These are phyloP conservation scores for Bubo blakistoni DNA, from an alignment of 2,113 vertebrate species.

Conservation along the genomic window DNA sequence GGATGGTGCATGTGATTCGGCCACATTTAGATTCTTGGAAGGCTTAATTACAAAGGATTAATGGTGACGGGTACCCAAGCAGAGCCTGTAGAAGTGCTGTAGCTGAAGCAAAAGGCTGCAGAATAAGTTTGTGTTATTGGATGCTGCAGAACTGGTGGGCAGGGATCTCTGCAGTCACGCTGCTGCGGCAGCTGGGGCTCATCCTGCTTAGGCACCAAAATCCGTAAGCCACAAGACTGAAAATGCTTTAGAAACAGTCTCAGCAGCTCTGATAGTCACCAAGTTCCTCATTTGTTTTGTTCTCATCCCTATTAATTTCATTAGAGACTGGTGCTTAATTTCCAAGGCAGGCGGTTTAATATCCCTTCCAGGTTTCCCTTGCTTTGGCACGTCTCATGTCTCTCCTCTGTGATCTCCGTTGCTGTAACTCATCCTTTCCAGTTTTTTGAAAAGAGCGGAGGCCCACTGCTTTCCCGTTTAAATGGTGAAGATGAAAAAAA, in stretches of 20 bases:
- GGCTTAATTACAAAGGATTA: background rate
- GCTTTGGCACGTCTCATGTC: accelerated
- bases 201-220: background rate
- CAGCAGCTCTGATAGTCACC: background rate
- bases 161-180: accelerated
- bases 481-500: background rate
- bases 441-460: background rate
- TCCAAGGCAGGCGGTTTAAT: background rate
- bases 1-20: accelerated
- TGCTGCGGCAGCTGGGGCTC: background rate
- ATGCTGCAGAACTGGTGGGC: background rate
- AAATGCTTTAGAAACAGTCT: background rate
- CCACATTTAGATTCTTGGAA: background rate
- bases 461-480: background rate
- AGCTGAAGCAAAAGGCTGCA: background rate
- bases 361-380: background rate
- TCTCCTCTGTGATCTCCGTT: accelerated
- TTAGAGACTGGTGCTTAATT: background rate
- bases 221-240: accelerated
- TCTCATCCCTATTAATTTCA: background rate
- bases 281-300: background rate
- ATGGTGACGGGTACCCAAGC: background rate
- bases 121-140: background rate
- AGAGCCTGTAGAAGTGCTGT: background rate
- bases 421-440: background rate